Conservation (phyloP, 2,888 invertebrate species). For the Electrophaes corylata region DNA sequence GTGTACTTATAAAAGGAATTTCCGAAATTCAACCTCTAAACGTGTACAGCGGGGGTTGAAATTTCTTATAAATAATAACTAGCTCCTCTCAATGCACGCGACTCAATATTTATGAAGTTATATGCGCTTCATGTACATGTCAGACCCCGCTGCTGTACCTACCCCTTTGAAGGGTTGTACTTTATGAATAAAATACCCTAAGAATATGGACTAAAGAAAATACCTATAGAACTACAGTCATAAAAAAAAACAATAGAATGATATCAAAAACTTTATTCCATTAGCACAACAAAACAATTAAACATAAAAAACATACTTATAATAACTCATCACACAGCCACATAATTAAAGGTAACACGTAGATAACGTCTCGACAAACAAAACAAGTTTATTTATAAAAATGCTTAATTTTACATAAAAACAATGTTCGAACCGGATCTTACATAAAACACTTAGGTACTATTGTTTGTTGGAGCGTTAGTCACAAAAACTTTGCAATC, state of each 20-base stretch:
- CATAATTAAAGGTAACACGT: constrained; percentile 9
- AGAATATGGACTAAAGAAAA: neutral
- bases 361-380: constrained; percentile 2
- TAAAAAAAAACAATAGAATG: neutral
- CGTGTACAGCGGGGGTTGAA: no score
- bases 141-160: no score
- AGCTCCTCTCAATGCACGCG: no score
- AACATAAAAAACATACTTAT: constrained; percentile 1
- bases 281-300: constrained; percentile 20
- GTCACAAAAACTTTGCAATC: neutral
- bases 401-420: neutral
- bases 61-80: no score
- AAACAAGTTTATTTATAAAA: constrained; percentile 4
- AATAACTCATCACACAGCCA: constrained; percentile 8
- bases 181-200: no score
- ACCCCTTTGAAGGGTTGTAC: no score
- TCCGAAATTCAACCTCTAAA: no score
- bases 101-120: no score
- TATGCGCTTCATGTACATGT: no score
- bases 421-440: neutral
- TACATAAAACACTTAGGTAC: neutral
- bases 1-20: no score
- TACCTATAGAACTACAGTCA: neutral
- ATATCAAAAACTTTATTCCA: constrained; percentile 19
- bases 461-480: neutral